A percentile compares a stretch with the other conserved stretches of the same genome.
Evolutionary conservation across 2,888 invertebrate species (phyloP).

Genomic region (Sceliomorpha sp.): DNA sequence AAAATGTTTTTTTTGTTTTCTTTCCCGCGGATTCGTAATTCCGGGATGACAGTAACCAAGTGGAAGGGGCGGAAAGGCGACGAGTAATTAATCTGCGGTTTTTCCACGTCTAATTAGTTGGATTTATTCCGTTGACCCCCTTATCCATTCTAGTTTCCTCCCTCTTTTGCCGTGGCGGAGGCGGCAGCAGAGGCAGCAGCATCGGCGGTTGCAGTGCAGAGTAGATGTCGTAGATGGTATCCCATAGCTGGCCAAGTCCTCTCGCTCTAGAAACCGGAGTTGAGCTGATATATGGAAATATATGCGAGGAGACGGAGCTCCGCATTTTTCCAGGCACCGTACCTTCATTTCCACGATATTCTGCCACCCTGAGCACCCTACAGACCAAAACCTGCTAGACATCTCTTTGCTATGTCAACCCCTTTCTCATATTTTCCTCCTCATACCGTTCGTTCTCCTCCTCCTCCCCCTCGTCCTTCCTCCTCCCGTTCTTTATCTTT

Average conservation of each 20-base stretch:
- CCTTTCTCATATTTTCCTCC: constrained; percentile 18
- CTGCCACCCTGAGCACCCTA: constrained; percentile 30
- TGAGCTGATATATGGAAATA: constrained; percentile 80
- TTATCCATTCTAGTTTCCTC: constrained; percentile 65
- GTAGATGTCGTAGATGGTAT: constrained; percentile 45
- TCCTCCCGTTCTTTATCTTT: constrained; percentile 6
- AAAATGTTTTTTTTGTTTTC: constrained; percentile 59
- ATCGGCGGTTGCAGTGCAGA: constrained; percentile 24
- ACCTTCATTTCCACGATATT: constrained; percentile 67
- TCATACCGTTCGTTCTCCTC: constrained; percentile 21
- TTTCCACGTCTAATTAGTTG: constrained; percentile 80
- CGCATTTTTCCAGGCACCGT: constrained; percentile 78
- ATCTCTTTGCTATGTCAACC: constrained; percentile 35
- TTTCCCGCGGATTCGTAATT: constrained; percentile 49
- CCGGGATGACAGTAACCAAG: constrained; percentile 50
- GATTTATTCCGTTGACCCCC: constrained; percentile 78
- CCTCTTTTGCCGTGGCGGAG: constrained; percentile 44
- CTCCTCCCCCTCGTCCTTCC: constrained; percentile 47
- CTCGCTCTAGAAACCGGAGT: constrained; percentile 66
- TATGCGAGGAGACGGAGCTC: constrained; percentile 79
- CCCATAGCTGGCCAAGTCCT: constrained; percentile 58
- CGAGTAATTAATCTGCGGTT: constrained; percentile 80
- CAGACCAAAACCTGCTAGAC: constrained; percentile 58
- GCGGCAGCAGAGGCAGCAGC: too few species aligned
- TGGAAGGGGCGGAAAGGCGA: constrained; percentile 61